These are phyloP conservation scores for Parelbella ahira DNA, from an alignment of 2,888 invertebrate genomes.

Conservation along the genomic window DNA sequence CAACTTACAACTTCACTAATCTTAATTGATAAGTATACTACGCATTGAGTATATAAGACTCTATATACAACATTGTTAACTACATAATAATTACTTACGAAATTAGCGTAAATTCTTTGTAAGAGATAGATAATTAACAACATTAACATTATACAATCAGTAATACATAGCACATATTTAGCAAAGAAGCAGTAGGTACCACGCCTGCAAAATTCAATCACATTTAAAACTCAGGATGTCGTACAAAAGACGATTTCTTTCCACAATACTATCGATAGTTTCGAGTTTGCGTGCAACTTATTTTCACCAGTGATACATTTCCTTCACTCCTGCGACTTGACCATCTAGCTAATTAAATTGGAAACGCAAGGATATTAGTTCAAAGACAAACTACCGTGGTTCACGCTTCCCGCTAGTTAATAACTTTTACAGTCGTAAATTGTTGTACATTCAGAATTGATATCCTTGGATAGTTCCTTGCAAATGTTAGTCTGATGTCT, in stretches of 20 bases:
- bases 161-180: no score
- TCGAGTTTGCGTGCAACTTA: constrained; percentile 20
- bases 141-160: no score
- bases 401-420: constrained; percentile 64
- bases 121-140: no score
- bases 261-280: background rate
- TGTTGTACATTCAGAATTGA: constrained; percentile 14
- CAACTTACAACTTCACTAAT: no score
- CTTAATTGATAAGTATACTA: no score
- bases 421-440: constrained; percentile 40
- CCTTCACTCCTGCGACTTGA: constrained; percentile 22
- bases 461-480: constrained; percentile 7
- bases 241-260: no score
- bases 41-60: no score
- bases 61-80: no score
- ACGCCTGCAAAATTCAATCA: background rate
- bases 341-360: constrained; percentile 59
- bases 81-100: no score
- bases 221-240: background rate
- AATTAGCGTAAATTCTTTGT: no score
- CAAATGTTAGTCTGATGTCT: constrained; percentile 1
- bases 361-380: constrained; percentile 53
- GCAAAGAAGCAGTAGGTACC: no score
- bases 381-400: constrained; percentile 63
- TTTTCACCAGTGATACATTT: constrained; percentile 17